Evolutionary conservation across 2,888 invertebrate species (phyloP), one percentile per base, ranked within the genome.

Genomic region (Parascotia fuliginaria): DNA sequence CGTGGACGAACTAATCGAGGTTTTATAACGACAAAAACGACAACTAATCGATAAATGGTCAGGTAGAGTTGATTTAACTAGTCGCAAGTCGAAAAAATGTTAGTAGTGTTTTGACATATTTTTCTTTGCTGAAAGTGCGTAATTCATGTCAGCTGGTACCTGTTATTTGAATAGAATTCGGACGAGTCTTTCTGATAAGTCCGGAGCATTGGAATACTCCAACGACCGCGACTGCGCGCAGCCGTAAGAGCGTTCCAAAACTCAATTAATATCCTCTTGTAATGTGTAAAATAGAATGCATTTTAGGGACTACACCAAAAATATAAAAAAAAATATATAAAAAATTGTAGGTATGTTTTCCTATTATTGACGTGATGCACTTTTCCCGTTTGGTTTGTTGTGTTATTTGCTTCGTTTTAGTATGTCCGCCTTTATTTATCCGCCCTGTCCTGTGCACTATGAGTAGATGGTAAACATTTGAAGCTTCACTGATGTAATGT

Each of bases 111-210:
- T 92, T 92, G 92, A 92, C 92, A 92, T 92, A 88, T 92, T 92
- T 92, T 92, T 92, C 92, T 92, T 92, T 92, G 92, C 92, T 92
- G 92, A 92, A 92, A 92, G 92, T 92, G 92, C 92, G 92, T 92
- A 86, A 92, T 90, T 92, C 92, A 90, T 92, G 92, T 89, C 92
- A 92, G 92, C 92, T 92, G 91, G 75, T 86, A 85, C 78, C 81
- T 79, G 84, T 82, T 80, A 75, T 80, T 84, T 80, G 71, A 79
- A 83, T 84, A 85, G 79, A 71, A 58, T 68, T 65, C 55, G 63
- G 65, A 64, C 54, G 58, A 45, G 61, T 48, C 49, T 63, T 60
- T 55, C 19, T 14, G 58, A 58, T 57, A 60, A 66, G 54, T 67
- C 57, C 62, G 46, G 85, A 89, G 87, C 28, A 42, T 73, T 81